Conservation (phyloP, 92 coral and sea anemone species). For the Desmophyllum pertusum region DNA sequence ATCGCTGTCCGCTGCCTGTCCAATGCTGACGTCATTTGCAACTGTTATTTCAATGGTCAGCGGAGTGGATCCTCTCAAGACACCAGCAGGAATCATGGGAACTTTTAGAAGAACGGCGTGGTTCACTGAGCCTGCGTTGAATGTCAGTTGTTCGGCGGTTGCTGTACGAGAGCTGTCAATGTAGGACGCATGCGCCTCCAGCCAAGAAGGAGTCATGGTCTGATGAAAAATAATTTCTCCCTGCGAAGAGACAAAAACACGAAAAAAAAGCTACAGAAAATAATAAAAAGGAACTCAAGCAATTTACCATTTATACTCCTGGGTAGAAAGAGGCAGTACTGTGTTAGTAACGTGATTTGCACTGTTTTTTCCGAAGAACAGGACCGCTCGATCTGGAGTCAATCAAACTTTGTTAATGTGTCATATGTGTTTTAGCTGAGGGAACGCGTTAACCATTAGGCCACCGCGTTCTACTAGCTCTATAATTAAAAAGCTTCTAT, state of each 20-base stretch:
- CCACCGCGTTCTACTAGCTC: too few species aligned
- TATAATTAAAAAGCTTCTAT: too few species aligned
- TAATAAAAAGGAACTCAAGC: not conserved
- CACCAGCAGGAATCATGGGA: conserved; percentile 36
- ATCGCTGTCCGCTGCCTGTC: conserved; percentile 29
- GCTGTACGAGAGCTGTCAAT: conserved; percentile 36
- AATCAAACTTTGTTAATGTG: too few species aligned
- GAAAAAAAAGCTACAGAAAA: not conserved
- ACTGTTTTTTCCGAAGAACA: not conserved
- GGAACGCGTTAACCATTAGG: too few species aligned
- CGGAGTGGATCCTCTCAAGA: not conserved
- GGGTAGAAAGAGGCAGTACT: not conserved
- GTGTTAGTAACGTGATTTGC: not conserved
- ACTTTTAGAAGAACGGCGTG: conserved; percentile 35
- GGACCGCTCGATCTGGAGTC: too few species aligned
- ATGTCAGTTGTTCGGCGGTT: conserved; percentile 40
- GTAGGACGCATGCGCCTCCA: conserved; percentile 43
- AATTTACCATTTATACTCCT: not conserved
- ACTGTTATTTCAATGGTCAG: conserved; percentile 49
- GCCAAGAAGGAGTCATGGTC: conserved; percentile 37
- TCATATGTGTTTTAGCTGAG: too few species aligned
- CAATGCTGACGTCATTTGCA: conserved; percentile 20
- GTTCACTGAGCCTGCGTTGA: conserved; percentile 46
- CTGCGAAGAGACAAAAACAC: not conserved
- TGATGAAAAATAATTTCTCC: conserved; percentile 7